A percentile compares a stretch with the other conserved stretches of the same genome.
phyloP scores from a whole-genome alignment of 2,888 invertebrate species.

The Ennomos fuscantarius region DNA sequence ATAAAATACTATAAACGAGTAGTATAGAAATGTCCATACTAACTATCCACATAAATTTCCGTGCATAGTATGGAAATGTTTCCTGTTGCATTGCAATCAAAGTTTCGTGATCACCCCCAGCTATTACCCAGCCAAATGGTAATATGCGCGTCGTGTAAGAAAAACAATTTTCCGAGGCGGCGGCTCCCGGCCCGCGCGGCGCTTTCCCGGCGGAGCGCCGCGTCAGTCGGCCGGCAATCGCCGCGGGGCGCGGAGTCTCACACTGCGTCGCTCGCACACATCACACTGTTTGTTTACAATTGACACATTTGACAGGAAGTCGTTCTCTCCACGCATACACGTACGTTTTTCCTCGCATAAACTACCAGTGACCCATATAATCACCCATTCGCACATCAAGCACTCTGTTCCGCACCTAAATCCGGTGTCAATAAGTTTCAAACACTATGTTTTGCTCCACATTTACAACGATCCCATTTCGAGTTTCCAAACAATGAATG shows the following conservation, averaged over 20 bases:
- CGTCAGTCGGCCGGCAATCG: conserved; percentile 71
- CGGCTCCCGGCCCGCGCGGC: conserved; percentile 44
- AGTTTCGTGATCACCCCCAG: too few relatives aligned
- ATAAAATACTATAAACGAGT: too few relatives aligned
- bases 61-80: too few relatives aligned
- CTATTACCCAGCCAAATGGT: conserved; percentile 12
- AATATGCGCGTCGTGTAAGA: conserved; percentile 47
- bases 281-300: conserved; percentile 72
- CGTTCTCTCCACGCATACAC: conserved; percentile 67
- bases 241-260: conserved; percentile 63
- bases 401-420: conserved; percentile 28
- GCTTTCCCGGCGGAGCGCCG: conserved; percentile 48
- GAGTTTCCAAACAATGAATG: conserved; percentile 26
- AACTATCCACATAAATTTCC: too few relatives aligned
- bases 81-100: too few relatives aligned
- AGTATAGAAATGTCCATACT: too few relatives aligned
- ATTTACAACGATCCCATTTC: conserved; percentile 37
- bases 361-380: conserved; percentile 15
- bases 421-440: conserved; percentile 40
- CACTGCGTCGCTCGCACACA: conserved; percentile 50
- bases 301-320: conserved; percentile 64
- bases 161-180: conserved; percentile 55
- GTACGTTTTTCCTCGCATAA: conserved; percentile 52
- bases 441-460: conserved; percentile 49
- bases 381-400: conserved; percentile 9